Base-by-base conservation (phyloP, 2,797 vertebrate genomes). In the Cheirogaleus major region DNA sequence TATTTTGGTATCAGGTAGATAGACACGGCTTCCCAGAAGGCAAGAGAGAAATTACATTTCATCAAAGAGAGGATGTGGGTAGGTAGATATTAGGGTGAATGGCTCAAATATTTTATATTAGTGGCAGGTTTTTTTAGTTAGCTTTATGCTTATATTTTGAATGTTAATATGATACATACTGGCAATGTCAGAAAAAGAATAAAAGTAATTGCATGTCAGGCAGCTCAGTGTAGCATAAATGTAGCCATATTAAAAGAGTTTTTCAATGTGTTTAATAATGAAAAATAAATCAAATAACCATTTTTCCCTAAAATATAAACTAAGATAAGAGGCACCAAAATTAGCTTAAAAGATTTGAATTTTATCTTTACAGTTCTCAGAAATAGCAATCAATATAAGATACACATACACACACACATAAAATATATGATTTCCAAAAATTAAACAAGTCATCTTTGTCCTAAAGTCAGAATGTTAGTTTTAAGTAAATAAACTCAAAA, bases 1-100 rank as follows among this genome's bases (percentile, higher is more conserved):
- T 94, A 87, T 95, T 96, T 91, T 95, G 15, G 69, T 27, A 92
- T 89, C 15, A n/a, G 25, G 61, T 92, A 92, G 61, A 79, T 70
- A 93, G 38, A 85, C 15, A n/a, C 2, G 61, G 73, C 32, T 92
- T 97, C 63, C 61, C 22, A 85, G 18, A 69, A 91, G 27, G 55
- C 45, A 72, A 76, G 67, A 87, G 57, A 96, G 32, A 93, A 75
- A 79, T 65, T 96, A 43, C 2, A 94, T 78, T 86, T 85, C 41
- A 75, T 78, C 70, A 94, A 75, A 89, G 50, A 91, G 6, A 65
- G 1, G 27, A 32, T 78, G 52, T 55, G 6, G 55, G 11, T 15
- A 65, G 75, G 50, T 12, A 76, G 55, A 6, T 32, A 69, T n/a
- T 69, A 75, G n/a, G 43, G 63, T 41, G 48, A 91, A 27, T 59